These are phyloP conservation scores for Pseudomyrmex gracilis DNA, from an alignment of 1,140 invertebrate genomes.

Conservation along the genomic window DNA sequence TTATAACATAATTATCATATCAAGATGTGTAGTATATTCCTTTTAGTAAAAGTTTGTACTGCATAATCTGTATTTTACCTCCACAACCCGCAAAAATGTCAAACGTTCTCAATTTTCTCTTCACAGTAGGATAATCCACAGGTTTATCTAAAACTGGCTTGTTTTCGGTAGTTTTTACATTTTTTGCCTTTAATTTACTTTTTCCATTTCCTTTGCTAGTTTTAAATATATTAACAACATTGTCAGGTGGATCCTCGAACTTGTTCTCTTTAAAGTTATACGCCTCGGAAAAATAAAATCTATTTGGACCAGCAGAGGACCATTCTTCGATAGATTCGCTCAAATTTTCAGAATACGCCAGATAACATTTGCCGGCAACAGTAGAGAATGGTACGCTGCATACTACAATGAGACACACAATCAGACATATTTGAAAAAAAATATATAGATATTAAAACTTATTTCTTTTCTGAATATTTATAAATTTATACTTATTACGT, in stretches of 20 bases:
- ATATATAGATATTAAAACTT: background rate
- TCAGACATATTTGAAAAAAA: conserved; percentile 3
- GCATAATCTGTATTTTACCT: conserved; percentile 84
- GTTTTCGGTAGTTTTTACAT: conserved; percentile 51
- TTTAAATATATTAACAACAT: conserved; percentile 87
- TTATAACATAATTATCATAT: conserved; percentile 1
- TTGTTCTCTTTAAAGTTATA: conserved; percentile 88
- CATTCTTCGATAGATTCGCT: conserved; percentile 87
- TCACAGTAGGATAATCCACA: conserved; percentile 77
- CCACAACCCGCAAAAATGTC: conserved; percentile 97
- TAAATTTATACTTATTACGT: too few species aligned
- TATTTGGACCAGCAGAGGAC: conserved; percentile 87
- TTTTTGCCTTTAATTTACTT: conserved; percentile 88
- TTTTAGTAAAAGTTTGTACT: background rate
- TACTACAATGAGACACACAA: conserved; percentile 82
- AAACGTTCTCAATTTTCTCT: conserved; percentile 88
- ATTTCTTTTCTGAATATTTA: too few species aligned
- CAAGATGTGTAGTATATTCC: background rate
- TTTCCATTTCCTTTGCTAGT: conserved; percentile 88
- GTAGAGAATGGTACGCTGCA: conserved; percentile 84
- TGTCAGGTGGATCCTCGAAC: conserved; percentile 88
- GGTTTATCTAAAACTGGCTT: conserved; percentile 70
- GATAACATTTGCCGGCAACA: conserved; percentile 88
- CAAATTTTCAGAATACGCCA: conserved; percentile 87
- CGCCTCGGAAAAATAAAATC: conserved; percentile 92